Conservation (phyloP, 2,888 invertebrate genomes). For the Stegana nigrithorax region DNA sequence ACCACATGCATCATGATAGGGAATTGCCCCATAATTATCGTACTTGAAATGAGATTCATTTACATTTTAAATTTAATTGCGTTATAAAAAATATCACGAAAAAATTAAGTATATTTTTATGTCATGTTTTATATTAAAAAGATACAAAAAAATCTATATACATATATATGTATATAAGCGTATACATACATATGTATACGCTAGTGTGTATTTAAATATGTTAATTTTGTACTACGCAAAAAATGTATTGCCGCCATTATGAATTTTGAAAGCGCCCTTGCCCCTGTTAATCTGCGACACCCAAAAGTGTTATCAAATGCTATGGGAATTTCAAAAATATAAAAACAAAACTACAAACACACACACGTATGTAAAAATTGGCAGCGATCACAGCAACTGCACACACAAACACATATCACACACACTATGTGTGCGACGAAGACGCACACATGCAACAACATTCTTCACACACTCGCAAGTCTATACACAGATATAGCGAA, state of each 20-base stretch:
- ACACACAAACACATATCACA: conserved; percentile 39
- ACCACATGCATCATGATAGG: too few species aligned
- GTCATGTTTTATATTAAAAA: background rate
- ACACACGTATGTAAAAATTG: too few species aligned
- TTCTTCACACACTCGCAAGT: too few species aligned
- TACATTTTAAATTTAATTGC: too few species aligned
- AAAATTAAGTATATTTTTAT: background rate
- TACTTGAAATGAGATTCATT: too few species aligned
- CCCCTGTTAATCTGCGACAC: conserved; percentile 25
- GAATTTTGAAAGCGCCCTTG: conserved; percentile 37
- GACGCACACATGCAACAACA: too few species aligned
- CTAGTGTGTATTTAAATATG: too few species aligned
- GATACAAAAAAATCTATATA: background rate
- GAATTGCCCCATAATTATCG: too few species aligned
- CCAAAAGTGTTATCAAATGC: conserved; percentile 26
- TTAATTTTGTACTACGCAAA: conserved; percentile 58
- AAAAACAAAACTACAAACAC: background rate
- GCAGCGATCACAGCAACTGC: too few species aligned
- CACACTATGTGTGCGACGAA: conserved; percentile 35
- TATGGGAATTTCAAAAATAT: conserved; percentile 40
- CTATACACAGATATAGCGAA: too few species aligned
- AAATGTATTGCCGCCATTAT: conserved; percentile 55
- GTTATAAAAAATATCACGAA: background rate
- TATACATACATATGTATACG: background rate
- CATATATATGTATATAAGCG: background rate